Conservation (phyloP, 2,888 invertebrate species). For the Aethes cnicana region DNA sequence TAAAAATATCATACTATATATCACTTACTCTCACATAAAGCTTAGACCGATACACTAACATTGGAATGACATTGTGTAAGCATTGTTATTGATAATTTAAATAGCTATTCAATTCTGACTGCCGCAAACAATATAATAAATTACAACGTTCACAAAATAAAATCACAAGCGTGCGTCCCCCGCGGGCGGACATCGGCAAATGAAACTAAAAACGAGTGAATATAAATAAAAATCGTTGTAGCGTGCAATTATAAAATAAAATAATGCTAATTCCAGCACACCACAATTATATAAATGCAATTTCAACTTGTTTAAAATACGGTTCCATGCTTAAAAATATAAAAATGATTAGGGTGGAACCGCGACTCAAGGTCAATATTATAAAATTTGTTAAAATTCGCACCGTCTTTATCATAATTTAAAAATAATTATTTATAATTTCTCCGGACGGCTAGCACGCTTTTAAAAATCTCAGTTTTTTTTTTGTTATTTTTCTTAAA, state of each 20-base stretch:
- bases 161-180: constrained; percentile 35
- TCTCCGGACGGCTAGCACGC: constrained; percentile 63
- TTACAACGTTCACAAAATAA: constrained; percentile 46
- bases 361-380: constrained; percentile 25
- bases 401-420: constrained; percentile 16
- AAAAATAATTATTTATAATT: constrained; percentile 36
- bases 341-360: constrained; percentile 18
- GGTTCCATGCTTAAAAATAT: constrained; percentile 35
- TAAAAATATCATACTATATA: constrained; percentile 68
- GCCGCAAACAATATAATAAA: constrained; percentile 27
- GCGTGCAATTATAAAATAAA: constrained; percentile 53
- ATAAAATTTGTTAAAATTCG: constrained; percentile 29
- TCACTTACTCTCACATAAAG: constrained; percentile 69
- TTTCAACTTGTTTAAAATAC: constrained; percentile 41
- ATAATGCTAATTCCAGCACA: constrained; percentile 44
- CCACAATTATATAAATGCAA: constrained; percentile 72
- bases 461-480: constrained; percentile 49
- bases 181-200: constrained; percentile 52
- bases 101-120: constrained; percentile 22
- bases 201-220: constrained; percentile 60
- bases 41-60: constrained; percentile 72
- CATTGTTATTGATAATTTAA: constrained; percentile 59
- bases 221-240: constrained; percentile 68
- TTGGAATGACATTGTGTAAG: constrained; percentile 76
- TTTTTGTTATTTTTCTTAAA: constrained; percentile 41